These are phyloP conservation scores for Sebastes taczanowskii DNA, from an alignment of 2,797 vertebrate species.

Conservation along the genomic window DNA sequence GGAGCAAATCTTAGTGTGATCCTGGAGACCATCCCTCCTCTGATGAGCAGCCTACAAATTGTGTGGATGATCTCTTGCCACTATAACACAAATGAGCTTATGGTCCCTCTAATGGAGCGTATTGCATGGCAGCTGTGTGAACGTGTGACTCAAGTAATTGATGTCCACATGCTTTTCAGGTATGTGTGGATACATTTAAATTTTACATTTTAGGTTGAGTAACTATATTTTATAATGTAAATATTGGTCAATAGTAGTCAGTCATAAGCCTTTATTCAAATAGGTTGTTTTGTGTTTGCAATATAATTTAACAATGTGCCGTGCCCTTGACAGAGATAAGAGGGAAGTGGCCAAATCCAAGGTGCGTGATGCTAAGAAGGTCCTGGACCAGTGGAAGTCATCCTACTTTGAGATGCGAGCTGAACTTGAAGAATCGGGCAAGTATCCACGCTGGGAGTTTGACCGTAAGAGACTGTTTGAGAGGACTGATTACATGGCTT, in stretches of 20 bases:
- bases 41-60: slow-evolving; percentile 89
- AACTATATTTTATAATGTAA: background rate
- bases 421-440: slow-evolving; percentile 88
- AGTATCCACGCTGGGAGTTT: slow-evolving; percentile 92
- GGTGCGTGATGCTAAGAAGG: slow-evolving; percentile 82
- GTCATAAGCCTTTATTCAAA: background rate
- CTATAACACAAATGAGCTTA: slow-evolving; percentile 90
- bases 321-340: slow-evolving; percentile 79
- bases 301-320: slow-evolving; percentile 15
- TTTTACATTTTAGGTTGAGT: background rate
- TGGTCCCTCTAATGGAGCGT: slow-evolving; percentile 91
- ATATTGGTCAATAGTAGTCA: background rate
- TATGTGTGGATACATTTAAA: slow-evolving; percentile 68
- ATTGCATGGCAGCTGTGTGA: slow-evolving; percentile 92
- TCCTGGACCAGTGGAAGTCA: slow-evolving; percentile 89
- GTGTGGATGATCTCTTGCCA: slow-evolving; percentile 92
- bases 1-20: slow-evolving; percentile 82
- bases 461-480: slow-evolving; percentile 91
- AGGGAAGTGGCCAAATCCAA: slow-evolving; percentile 82
- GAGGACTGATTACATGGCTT: slow-evolving; percentile 91
- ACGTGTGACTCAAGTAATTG: slow-evolving; percentile 81
- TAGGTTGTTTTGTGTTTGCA: background rate
- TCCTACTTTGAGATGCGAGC: slow-evolving; percentile 88
- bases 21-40: slow-evolving; percentile 84
- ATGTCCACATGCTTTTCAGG: slow-evolving; percentile 86